Conservation (phyloP, 2,113 vertebrate species). For the Atlantisia rogersi region DNA sequence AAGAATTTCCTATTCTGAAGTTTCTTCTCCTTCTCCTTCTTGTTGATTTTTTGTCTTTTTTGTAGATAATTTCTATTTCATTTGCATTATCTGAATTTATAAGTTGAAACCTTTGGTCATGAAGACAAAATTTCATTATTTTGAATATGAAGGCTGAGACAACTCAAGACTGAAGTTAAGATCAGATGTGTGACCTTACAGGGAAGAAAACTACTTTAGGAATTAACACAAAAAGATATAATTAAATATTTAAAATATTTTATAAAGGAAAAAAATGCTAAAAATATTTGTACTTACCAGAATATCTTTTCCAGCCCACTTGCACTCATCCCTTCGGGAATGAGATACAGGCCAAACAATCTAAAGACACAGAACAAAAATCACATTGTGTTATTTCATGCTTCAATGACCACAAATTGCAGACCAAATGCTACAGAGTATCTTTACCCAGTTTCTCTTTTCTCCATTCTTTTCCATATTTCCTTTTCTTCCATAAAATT, state of each 20-base stretch:
- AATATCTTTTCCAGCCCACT: conserved; percentile 98
- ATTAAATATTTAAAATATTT: conserved; percentile 62
- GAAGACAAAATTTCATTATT: neutral
- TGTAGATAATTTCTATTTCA: neutral
- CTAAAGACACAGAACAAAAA: conserved; percentile 78
- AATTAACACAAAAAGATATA: conserved; percentile 32
- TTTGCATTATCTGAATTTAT: neutral
- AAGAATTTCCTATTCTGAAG: neutral
- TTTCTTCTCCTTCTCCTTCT: neutral
- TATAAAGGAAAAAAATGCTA: neutral
- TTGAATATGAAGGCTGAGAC: neutral
- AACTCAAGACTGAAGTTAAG: neutral
- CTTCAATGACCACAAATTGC: conserved; percentile 25
- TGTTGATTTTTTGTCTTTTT: neutral
- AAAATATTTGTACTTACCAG: conserved; percentile 82
- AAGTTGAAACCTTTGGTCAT: neutral
- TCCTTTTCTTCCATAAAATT: neutral
- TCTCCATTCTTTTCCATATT: neutral
- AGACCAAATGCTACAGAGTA: neutral
- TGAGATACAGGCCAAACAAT: conserved; percentile 92
- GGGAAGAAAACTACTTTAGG: neutral
- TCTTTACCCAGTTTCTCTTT: neutral
- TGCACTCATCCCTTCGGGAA: conserved; percentile 93
- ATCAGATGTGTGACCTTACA: neutral
- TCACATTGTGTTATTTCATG: conserved; percentile 45